Percentiles rank a stretch among this genome's conserved stretches.
phyloP scores from a whole-genome alignment of 2,113 vertebrate species.

The Oncorhynchus kisutch region DNA sequence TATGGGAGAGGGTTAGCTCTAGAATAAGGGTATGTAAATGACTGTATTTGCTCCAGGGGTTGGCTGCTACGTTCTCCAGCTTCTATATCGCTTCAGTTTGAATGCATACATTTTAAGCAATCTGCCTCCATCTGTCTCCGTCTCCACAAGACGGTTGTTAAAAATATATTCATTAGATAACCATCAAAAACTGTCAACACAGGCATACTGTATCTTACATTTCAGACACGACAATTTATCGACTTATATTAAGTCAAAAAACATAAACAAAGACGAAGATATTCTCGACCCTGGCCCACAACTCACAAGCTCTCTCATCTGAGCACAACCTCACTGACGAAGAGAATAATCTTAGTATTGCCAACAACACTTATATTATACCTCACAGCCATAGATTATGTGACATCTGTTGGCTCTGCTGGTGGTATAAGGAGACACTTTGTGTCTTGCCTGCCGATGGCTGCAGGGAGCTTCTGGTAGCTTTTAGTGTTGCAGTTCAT shows the following conservation, averaged over 20 bases:
- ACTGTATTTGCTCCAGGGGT: conserved; percentile 8
- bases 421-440: background rate
- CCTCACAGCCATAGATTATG: background rate
- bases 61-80: background rate
- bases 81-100: background rate
- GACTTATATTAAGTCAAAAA: background rate
- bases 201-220: background rate
- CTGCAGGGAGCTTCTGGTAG: background rate
- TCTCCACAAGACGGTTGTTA: background rate
- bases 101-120: conserved; percentile 17
- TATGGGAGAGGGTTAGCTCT: conserved; percentile 1
- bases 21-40: conserved; percentile 13
- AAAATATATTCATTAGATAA: background rate
- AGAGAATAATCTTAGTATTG: background rate
- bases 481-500: background rate
- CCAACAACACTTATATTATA: background rate
- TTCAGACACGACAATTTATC: background rate
- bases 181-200: background rate
- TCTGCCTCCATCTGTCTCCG: background rate
- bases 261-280: background rate
- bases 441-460: background rate
- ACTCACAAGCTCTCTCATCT: background rate
- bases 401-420: background rate
- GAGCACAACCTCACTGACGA: background rate
- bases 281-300: background rate